Evolutionary conservation across 2,797 vertebrate species (phyloP).

Genomic region (Peromyscus nudipes): DNA sequence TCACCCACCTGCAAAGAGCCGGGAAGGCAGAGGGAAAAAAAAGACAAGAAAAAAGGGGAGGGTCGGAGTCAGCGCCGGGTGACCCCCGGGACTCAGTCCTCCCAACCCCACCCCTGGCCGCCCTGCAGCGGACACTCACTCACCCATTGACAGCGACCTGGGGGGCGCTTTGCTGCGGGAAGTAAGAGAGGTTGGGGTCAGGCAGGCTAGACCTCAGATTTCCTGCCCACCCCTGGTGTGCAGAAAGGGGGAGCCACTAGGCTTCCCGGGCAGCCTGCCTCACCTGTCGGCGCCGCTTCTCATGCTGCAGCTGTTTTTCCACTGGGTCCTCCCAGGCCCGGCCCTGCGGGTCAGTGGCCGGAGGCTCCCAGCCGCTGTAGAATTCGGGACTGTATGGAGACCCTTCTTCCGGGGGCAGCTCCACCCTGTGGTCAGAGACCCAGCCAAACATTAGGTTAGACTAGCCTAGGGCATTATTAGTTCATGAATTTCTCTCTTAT

Average conservation of each 20-base stretch:
- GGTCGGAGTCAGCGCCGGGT: conserved; percentile 16
- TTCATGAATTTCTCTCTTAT: neutral
- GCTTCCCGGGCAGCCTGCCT: conserved; percentile 51
- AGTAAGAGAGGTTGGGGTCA: neutral
- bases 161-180: conserved; percentile 67
- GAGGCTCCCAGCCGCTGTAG: conserved; percentile 91
- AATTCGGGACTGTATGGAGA: conserved; percentile 91
- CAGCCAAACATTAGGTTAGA: neutral
- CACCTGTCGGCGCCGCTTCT: conserved; percentile 90
- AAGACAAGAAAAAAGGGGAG: neutral
- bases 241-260: neutral
- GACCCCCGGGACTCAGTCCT: neutral
- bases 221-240: accelerated
- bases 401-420: conserved; percentile 84
- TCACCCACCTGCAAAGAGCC: conserved; percentile 79
- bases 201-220: neutral
- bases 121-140: conserved; percentile 19
- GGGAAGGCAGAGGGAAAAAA: neutral
- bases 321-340: conserved; percentile 93
- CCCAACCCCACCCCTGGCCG: conserved; percentile 41
- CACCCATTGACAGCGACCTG: conserved; percentile 79
- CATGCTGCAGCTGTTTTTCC: conserved; percentile 93
- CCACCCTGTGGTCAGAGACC: conserved; percentile 84
- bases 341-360: conserved; percentile 86
- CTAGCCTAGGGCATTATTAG: neutral